These are phyloP conservation scores for Leptobrachium leishanense DNA, from an alignment of 2,113 vertebrate genomes.

Conservation along the genomic window DNA sequence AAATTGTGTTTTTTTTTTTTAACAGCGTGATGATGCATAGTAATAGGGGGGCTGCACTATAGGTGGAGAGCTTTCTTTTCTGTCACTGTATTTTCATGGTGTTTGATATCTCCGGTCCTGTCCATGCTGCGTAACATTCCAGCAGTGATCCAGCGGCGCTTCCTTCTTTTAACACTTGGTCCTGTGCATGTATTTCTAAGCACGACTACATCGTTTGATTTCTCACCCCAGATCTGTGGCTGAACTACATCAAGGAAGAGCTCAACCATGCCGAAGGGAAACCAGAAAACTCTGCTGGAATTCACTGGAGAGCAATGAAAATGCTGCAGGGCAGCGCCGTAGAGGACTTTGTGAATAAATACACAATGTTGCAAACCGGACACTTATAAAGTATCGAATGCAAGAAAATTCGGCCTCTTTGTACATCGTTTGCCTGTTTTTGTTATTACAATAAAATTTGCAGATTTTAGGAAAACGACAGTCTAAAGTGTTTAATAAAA, in stretches of 20 bases:
- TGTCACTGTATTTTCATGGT: too few relatives aligned
- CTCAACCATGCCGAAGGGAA: slow-evolving; percentile 75
- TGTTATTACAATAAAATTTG: too few relatives aligned
- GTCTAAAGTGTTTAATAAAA: too few relatives aligned
- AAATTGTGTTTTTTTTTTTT: too few relatives aligned
- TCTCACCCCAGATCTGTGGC: slow-evolving; percentile 82
- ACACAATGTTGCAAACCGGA: slow-evolving; percentile 85
- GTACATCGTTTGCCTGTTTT: too few relatives aligned
- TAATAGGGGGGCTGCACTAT: too few relatives aligned
- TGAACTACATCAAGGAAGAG: slow-evolving; percentile 90
- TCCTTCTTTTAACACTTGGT: too few relatives aligned
- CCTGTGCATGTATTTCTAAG: background rate
- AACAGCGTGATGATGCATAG: too few relatives aligned
- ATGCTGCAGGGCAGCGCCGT: slow-evolving; percentile 79
- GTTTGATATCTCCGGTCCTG: slow-evolving; percentile 42
- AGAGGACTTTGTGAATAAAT: slow-evolving; percentile 81
- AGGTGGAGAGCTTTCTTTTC: too few relatives aligned
- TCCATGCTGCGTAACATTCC: too few relatives aligned
- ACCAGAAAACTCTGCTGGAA: slow-evolving; percentile 82
- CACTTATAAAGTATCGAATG: slow-evolving; percentile 49
- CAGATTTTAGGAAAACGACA: too few relatives aligned
- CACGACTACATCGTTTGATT: background rate
- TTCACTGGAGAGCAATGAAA: slow-evolving; percentile 96
- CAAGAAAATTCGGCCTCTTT: too few relatives aligned
- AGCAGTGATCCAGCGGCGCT: background rate